These are phyloP conservation scores for Alligator sinensis DNA, from an alignment of 2,113 vertebrate genomes.

Conservation along the genomic window DNA sequence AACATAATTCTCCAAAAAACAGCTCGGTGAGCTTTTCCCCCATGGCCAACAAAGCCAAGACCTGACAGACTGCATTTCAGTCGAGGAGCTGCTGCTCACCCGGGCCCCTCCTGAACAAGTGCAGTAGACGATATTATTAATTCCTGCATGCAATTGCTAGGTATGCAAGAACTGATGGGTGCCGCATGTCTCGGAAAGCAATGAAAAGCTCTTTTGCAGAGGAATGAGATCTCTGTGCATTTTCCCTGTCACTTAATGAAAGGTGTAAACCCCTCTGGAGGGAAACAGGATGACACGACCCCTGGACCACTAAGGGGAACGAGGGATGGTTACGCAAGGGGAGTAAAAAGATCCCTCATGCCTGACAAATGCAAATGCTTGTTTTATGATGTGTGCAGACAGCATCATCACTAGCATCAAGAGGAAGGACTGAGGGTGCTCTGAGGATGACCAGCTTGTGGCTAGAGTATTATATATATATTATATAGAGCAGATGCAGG, in stretches of 20 bases:
- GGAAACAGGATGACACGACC: background rate
- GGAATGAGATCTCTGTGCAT: background rate
- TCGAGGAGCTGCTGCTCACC: background rate
- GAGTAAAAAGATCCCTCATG: background rate
- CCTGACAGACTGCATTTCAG: background rate
- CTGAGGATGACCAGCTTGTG: background rate
- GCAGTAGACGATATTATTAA: background rate
- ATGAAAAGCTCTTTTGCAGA: slow-evolving; percentile 42
- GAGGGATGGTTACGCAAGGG: background rate
- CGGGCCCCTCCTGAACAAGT: background rate
- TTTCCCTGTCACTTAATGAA: slow-evolving; percentile 18
- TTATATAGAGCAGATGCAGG: too few species aligned
- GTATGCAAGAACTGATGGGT: background rate
- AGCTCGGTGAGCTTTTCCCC: background rate
- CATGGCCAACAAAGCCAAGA: background rate
- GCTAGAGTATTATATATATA: too few species aligned
- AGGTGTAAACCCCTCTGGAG: slow-evolving; percentile 39
- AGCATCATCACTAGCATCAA: background rate
- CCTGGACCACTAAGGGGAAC: slow-evolving; percentile 27
- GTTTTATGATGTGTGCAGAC: background rate
- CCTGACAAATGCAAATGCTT: background rate
- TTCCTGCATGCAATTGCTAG: background rate
- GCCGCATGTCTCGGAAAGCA: background rate
- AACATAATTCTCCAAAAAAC: background rate
- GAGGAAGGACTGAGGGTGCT: background rate